Base-by-base conservation (phyloP, 1,140 invertebrate species). In the Sitobion miscanthi region DNA sequence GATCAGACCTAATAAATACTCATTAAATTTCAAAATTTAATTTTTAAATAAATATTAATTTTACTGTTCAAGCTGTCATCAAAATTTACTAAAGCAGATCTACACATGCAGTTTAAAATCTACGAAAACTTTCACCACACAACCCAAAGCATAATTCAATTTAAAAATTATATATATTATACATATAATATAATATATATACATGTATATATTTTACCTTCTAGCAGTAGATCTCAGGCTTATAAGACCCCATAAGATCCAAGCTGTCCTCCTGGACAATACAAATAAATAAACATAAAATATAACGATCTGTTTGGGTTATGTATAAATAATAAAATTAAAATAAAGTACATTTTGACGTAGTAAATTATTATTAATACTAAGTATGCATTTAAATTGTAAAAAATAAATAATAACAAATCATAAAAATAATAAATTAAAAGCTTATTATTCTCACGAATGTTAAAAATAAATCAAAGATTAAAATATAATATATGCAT, bases 141-240 rank as follows among this genome's bases (percentile, higher is more conserved):
- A 90, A 90, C 54, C 88, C 88, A 62, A 62, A 89, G 87, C 87
- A 89, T 89, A 38, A 21, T 88, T n/a, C 49, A 87, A 21, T 62
- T 62, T 62, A 62, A 90, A 90, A 42, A 38, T 52, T 57, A 90
- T 90, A 62, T 90, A 90, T 30, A 42, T 90, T 93, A 94, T 85
- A 94, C 95, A 54, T 89, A 57, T 89, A 88, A 49, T 52, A 88
- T 89, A 47, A 54, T 89, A 89, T 38, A 89, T 54, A 54, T 54
- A 35, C 20, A 38, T 89, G 25, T 54, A 85, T 54, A 86, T 52
- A 85, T 93, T 95, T 96, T 96, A 96, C 96, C 96, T 96, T 96
- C 96, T 97, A 97, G 96, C 97, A 97, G 96, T 97, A 97, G 96
- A 97, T 97, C 96, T 97, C 97, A 96, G 97, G 96, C 96, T 97